Conservation (phyloP, 2,113 vertebrate genomes). For the Toxotes jaculatrix region DNA sequence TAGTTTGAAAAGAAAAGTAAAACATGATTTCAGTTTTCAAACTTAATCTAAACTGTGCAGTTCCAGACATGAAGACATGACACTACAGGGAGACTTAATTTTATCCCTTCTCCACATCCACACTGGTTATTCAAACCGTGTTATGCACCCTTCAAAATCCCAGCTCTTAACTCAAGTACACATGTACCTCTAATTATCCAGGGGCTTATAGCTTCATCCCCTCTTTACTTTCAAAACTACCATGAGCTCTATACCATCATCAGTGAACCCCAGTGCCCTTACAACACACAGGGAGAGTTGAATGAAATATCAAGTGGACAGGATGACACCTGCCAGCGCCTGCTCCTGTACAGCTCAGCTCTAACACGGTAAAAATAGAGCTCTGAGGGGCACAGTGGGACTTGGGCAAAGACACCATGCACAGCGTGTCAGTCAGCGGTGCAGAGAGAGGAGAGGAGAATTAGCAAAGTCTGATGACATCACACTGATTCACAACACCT, state of each 20-base stretch:
- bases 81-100: slow-evolving; percentile 16
- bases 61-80: slow-evolving; percentile 18
- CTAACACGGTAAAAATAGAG: slow-evolving; percentile 62
- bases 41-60: neutral
- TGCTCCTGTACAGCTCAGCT: slow-evolving; percentile 52
- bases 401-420: slow-evolving; percentile 48
- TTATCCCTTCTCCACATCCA: slow-evolving; percentile 22
- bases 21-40: neutral
- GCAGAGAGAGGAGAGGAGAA: slow-evolving; percentile 40
- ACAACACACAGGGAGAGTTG: slow-evolving; percentile 6
- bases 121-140: slow-evolving; percentile 1
- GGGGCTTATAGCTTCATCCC: slow-evolving; percentile 18
- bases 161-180: slow-evolving; percentile 26
- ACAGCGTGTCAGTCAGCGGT: slow-evolving; percentile 45
- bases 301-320: slow-evolving; percentile 45
- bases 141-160: slow-evolving; percentile 23
- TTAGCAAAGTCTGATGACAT: slow-evolving; percentile 65
- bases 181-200: slow-evolving; percentile 35
- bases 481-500: slow-evolving; percentile 72
- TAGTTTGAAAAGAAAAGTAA: neutral
- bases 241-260: neutral
- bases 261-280: slow-evolving; percentile 22
- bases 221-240: slow-evolving; percentile 22
- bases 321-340: slow-evolving; percentile 58
- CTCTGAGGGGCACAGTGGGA: slow-evolving; percentile 35